These are phyloP conservation scores for Apistogramma diplotaenia DNA, from an alignment of 2,113 vertebrate species.

Conservation along the genomic window DNA sequence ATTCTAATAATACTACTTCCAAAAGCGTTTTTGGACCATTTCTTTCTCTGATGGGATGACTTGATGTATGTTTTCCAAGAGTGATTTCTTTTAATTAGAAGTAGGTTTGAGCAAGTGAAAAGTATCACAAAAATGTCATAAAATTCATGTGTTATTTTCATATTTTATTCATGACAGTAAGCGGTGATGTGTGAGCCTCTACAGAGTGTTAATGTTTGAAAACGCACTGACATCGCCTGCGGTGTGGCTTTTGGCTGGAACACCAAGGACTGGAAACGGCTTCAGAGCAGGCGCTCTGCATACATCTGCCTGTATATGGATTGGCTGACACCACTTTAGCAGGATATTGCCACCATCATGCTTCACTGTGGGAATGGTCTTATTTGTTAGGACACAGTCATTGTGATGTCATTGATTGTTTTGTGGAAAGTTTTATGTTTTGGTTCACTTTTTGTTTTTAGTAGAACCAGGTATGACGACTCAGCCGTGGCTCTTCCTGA, in stretches of 20 bases:
- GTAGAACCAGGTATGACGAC: too few relatives aligned
- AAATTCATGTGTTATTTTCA: too few relatives aligned
- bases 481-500: too few relatives aligned
- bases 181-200: background rate
- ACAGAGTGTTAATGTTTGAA: background rate
- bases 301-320: background rate
- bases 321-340: background rate
- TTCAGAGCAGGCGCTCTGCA: background rate
- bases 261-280: background rate
- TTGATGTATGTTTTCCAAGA: too few relatives aligned
- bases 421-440: background rate
- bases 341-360: background rate
- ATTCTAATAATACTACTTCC: background rate
- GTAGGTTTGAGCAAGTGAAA: too few relatives aligned
- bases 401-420: too few relatives aligned
- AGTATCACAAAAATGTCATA: too few relatives aligned
- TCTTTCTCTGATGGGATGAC: background rate
- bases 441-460: background rate
- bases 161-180: too few relatives aligned
- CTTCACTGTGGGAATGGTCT: too few relatives aligned
- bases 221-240: fast-evolving
- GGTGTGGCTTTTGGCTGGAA: background rate
- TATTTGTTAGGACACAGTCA: too few relatives aligned
- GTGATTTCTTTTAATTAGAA: too few relatives aligned
- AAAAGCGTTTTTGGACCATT: background rate